A percentile compares a stretch with the other conserved stretches of the same genome.
Evolutionary conservation across 2,113 vertebrate genomes (phyloP).

Genomic region (Centropus bengalensis): DNA sequence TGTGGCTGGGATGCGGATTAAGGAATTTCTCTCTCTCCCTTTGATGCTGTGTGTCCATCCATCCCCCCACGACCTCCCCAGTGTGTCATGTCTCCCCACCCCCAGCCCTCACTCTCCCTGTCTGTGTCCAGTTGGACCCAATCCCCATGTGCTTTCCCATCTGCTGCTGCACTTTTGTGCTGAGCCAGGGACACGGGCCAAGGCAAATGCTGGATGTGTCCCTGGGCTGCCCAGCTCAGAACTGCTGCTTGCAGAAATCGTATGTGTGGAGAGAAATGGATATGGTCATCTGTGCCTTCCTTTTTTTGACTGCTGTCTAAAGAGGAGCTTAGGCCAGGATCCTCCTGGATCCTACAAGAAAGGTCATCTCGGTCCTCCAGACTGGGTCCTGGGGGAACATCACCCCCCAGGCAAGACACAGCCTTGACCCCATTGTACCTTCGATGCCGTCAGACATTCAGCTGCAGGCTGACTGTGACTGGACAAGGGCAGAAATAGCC

Average conservation of each 20-base stretch:
- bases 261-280: background rate
- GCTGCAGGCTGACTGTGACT: background rate
- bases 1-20: background rate
- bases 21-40: constrained; percentile 34
- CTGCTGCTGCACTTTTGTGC: background rate
- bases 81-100: too few relatives aligned
- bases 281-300: background rate
- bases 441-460: background rate
- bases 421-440: background rate
- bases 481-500: background rate
- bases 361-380: background rate
- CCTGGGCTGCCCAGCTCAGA: background rate
- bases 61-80: background rate
- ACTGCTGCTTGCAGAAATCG: background rate
- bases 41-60: constrained; percentile 47
- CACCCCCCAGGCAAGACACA: background rate
- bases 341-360: background rate
- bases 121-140: background rate
- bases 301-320: background rate
- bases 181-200: background rate
- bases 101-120: background rate
- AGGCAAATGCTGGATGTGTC: background rate
- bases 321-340: background rate
- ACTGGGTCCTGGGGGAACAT: background rate
- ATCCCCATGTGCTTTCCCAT: background rate